Conservation (phyloP, 92 coral and sea anemone species). For the Siderastrea radians region DNA sequence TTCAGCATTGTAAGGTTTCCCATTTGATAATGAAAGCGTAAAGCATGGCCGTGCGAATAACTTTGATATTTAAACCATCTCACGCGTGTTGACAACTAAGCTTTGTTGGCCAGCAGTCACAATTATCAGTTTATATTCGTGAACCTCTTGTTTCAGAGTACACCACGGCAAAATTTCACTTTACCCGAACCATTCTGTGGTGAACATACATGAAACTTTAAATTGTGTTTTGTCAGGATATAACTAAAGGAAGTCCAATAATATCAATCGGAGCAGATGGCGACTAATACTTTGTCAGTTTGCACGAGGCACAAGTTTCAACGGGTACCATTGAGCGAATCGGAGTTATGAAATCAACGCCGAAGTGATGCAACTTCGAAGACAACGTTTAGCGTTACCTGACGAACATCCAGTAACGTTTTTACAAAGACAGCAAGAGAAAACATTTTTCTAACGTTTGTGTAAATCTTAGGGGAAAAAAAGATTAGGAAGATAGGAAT, state of each 20-base stretch:
- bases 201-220: background rate
- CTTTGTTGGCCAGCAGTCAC: conserved; percentile 10
- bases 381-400: background rate
- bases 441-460: conserved; percentile 16
- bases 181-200: background rate
- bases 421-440: conserved; percentile 4
- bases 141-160: background rate
- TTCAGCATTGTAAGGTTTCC: background rate
- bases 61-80: background rate
- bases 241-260: background rate
- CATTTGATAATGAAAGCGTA: background rate
- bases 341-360: conserved; percentile 24
- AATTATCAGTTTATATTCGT: background rate
- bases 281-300: background rate
- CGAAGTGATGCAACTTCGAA: conserved; percentile 16
- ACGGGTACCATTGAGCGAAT: conserved; percentile 1
- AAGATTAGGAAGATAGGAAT: background rate
- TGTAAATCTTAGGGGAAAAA: background rate
- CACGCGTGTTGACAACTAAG: background rate
- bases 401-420: conserved; percentile 13
- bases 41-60: background rate
- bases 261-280: background rate
- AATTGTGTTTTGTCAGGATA: background rate
- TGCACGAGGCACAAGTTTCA: conserved; percentile 1
- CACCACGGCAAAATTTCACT: conserved; percentile 1